Conservation (phyloP, 2,797 vertebrate species). For the Takifugu rubripes region DNA sequence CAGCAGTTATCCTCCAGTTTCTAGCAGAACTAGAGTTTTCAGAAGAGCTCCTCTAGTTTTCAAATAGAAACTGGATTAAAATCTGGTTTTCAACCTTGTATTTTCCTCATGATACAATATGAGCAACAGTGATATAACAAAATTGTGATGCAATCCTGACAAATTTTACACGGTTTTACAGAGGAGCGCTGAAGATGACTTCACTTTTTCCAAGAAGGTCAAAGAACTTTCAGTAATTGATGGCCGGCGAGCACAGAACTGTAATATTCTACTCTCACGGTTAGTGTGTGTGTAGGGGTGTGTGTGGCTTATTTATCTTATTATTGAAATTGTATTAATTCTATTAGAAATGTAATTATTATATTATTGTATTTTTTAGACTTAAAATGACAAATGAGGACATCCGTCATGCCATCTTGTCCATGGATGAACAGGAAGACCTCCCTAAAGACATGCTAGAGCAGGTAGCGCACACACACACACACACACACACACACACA, state of each 20-base stretch:
- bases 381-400: constrained; percentile 90
- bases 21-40: not conserved
- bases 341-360: not conserved
- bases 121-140: too few species aligned
- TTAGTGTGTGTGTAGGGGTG: constrained; percentile 49
- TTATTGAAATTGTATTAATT: not conserved
- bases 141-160: too few species aligned
- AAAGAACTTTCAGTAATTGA: constrained; percentile 94
- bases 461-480: constrained; percentile 40
- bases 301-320: not conserved
- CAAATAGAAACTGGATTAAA: too few species aligned
- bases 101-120: too few species aligned
- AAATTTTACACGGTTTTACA: constrained; percentile 5
- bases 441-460: constrained; percentile 88
- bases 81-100: too few species aligned
- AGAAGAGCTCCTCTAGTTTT: not conserved
- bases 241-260: constrained; percentile 91
- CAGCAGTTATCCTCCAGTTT: not conserved
- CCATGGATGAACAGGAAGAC: constrained; percentile 94
- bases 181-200: constrained; percentile 51
- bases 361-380: constrained; percentile 55
- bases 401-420: constrained; percentile 88
- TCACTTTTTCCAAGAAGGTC: constrained; percentile 67
- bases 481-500: constrained; percentile 3
- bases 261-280: constrained; percentile 94